phyloP scores from a whole-genome alignment of 2,888 invertebrate species.

The Eupeodes luniger region DNA sequence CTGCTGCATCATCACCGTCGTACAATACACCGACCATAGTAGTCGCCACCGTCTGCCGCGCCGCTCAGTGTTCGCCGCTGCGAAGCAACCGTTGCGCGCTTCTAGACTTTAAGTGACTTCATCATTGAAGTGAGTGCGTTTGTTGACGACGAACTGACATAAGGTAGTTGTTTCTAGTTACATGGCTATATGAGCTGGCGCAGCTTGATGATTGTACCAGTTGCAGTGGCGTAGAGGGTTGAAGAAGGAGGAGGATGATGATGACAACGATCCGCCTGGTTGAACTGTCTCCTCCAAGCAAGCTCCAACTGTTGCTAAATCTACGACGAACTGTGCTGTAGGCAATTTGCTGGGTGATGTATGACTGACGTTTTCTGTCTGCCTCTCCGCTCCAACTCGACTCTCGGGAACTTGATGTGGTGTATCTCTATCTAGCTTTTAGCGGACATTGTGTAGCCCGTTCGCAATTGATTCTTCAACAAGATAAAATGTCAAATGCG shows the following conservation, averaged over 20 bases:
- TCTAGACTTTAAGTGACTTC: conserved; percentile 36
- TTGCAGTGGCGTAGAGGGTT: background rate
- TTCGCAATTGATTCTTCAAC: conserved; percentile 70
- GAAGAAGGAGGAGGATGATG: conserved; percentile 42
- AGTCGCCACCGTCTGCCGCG: background rate
- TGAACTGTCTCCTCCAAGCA: conserved; percentile 17
- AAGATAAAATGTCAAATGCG: conserved; percentile 74
- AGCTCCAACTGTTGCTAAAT: conserved; percentile 7
- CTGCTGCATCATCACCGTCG: background rate
- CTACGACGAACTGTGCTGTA: conserved; percentile 39
- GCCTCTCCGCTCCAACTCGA: conserved; percentile 26
- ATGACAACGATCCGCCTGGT: conserved; percentile 64
- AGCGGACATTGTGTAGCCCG: conserved; percentile 21
- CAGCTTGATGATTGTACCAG: background rate
- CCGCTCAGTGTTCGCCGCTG: background rate
- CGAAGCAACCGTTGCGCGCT: background rate
- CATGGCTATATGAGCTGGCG: conserved; percentile 7
- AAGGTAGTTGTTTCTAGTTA: conserved; percentile 45
- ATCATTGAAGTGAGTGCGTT: conserved; percentile 19
- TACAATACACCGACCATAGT: background rate
- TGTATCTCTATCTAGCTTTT: conserved; percentile 58
- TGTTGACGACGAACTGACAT: conserved; percentile 45
- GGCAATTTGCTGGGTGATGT: conserved; percentile 76
- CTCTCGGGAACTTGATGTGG: background rate
- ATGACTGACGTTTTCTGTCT: conserved; percentile 73